A percentile compares a stretch with the other conserved stretches of the same genome.
phyloP scores from a whole-genome alignment of 2,888 invertebrate genomes.

The Blomia tropicalis region DNA sequence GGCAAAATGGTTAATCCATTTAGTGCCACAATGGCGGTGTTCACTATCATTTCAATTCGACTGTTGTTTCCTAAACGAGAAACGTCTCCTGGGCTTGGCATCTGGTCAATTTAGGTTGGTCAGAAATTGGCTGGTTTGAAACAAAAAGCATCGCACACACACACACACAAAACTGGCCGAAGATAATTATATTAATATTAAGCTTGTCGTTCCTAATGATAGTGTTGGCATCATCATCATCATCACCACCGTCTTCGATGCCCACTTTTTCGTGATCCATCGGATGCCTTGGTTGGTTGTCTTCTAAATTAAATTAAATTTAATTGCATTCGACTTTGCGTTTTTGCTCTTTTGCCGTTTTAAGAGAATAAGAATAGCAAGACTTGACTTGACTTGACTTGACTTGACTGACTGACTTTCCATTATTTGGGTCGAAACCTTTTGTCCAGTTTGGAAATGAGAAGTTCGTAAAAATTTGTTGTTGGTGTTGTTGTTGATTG shows the following conservation, averaged over 20 bases:
- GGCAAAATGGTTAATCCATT: too few species aligned
- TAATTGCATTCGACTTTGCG: conserved; percentile 12
- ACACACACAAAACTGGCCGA: too few species aligned
- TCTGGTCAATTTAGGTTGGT: too few species aligned
- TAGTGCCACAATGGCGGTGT: too few species aligned
- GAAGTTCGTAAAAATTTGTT: background rate
- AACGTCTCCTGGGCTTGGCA: too few species aligned
- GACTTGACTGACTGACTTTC: background rate
- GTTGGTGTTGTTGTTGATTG: background rate
- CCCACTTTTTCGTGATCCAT: background rate
- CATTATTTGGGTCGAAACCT: background rate
- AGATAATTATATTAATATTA: conserved; percentile 11
- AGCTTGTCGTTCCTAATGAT: background rate
- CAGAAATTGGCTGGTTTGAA: too few species aligned
- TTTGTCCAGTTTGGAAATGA: background rate
- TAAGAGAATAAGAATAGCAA: too few species aligned
- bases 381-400: background rate
- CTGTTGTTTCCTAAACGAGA: too few species aligned
- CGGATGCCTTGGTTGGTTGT: too few species aligned
- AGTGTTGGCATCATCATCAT: background rate
- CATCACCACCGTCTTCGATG: background rate
- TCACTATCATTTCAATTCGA: too few species aligned
- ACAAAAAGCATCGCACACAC: too few species aligned
- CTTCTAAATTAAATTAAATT: conserved; percentile 5
- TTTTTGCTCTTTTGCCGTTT: too few species aligned